These are phyloP conservation scores for Plecturocebus donacophilus DNA, from an alignment of 2,113 vertebrate species.

Conservation along the genomic window DNA sequence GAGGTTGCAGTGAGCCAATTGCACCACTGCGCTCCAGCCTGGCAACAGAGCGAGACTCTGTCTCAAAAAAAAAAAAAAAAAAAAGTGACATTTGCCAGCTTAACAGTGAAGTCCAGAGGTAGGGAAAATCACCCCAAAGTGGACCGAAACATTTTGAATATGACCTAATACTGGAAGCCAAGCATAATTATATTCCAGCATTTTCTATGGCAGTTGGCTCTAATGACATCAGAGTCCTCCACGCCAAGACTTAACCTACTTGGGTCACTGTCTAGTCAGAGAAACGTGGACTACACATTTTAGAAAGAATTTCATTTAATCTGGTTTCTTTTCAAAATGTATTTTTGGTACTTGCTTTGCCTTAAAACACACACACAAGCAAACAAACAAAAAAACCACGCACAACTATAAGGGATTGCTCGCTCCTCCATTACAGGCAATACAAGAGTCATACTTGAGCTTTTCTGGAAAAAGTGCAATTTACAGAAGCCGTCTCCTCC, in stretches of 20 bases:
- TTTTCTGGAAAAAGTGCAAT: not conserved
- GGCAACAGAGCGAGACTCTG: no score
- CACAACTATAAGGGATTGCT: not conserved
- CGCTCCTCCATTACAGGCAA: not conserved
- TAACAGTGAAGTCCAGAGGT: not conserved
- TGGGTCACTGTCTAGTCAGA: not conserved
- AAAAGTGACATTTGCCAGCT: not conserved
- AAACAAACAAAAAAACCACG: not conserved
- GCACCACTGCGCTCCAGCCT: no score
- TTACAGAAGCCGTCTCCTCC: not conserved
- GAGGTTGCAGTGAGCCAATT: no score
- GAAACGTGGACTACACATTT: conserved; percentile 1
- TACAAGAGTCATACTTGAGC: not conserved
- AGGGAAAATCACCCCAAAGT: not conserved
- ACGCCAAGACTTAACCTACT: not conserved
- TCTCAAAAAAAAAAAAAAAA: no score
- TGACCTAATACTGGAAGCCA: not conserved
- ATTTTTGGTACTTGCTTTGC: not conserved
- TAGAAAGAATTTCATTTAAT: conserved; percentile 6
- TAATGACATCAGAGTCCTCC: not conserved
- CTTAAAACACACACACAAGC: not conserved
- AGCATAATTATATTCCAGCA: not conserved
- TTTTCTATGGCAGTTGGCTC: not conserved
- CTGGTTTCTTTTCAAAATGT: not conserved
- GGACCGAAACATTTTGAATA: conserved; percentile 20